Percentiles rank a stretch among this genome's conserved stretches.
phyloP scores from a whole-genome alignment of 2,113 vertebrate species.

The Bubo blakistoni region DNA sequence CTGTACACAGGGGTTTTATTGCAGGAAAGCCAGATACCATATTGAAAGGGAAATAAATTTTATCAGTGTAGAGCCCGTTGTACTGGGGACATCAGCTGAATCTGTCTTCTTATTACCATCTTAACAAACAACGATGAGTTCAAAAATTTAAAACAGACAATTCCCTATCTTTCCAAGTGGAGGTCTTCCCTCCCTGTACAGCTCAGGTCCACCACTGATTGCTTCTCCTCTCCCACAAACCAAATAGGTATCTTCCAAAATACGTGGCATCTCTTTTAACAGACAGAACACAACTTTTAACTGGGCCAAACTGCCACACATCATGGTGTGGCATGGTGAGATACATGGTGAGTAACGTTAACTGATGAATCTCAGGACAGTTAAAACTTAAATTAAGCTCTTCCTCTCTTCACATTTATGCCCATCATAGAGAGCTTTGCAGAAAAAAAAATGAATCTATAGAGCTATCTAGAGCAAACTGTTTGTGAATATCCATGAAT shows the following conservation, averaged over 20 bases:
- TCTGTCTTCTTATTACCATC: background rate
- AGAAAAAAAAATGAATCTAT: background rate
- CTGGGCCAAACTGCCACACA: background rate
- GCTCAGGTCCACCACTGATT: background rate
- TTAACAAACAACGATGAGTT: background rate
- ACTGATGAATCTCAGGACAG: background rate
- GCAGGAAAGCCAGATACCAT: background rate
- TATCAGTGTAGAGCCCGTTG: background rate
- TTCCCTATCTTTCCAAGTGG: background rate
- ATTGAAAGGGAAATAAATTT: background rate
- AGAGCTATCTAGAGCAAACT: background rate
- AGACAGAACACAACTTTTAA: background rate
- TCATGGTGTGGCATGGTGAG: background rate
- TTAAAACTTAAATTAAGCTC: background rate
- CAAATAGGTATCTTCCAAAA: rapidly evolving
- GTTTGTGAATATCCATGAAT: background rate
- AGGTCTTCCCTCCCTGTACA: background rate
- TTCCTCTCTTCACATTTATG: background rate
- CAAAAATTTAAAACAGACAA: background rate
- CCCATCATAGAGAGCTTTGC: background rate
- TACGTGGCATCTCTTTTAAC: rapidly evolving
- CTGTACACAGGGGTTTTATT: background rate
- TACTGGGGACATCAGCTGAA: background rate
- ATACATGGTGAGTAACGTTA: background rate
- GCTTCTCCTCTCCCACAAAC: background rate